A percentile compares a stretch with the other conserved stretches of the same genome.
Evolutionary conservation across 2,888 invertebrate genomes (phyloP).

Genomic region (Penaeus monodon): DNA sequence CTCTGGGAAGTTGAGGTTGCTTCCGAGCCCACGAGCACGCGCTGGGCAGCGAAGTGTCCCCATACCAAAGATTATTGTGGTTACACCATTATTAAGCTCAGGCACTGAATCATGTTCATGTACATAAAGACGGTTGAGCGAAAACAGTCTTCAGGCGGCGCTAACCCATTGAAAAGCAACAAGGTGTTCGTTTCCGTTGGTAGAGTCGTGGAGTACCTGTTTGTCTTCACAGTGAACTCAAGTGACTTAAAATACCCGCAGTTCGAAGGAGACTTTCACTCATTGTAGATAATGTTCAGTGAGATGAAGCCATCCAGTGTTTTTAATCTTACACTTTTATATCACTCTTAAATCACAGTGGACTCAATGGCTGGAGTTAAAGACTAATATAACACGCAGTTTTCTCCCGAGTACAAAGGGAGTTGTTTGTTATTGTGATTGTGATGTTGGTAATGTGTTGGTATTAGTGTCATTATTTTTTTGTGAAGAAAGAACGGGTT

Average conservation of each 20-base stretch:
- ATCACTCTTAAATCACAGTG: constrained; percentile 15
- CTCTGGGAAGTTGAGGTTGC: constrained; percentile 24
- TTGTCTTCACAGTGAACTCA: background rate
- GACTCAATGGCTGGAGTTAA: background rate
- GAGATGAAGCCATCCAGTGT: constrained; percentile 48
- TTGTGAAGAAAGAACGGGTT: constrained; percentile 28
- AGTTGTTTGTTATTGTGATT: constrained; percentile 27
- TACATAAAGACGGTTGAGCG: background rate
- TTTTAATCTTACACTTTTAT: constrained; percentile 40
- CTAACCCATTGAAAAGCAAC: too few relatives aligned
- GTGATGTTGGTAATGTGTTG: constrained; percentile 16
- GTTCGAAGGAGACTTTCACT: constrained; percentile 1
- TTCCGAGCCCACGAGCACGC: background rate
- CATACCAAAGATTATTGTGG: constrained; percentile 37
- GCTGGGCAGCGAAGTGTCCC: constrained; percentile 10
- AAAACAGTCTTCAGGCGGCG: too few relatives aligned
- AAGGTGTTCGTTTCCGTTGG: too few relatives aligned
- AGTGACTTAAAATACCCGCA: constrained; percentile 10
- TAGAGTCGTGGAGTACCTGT: too few relatives aligned
- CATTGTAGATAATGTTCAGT: constrained; percentile 42
- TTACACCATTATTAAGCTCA: constrained; percentile 23
- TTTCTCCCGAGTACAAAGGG: too few relatives aligned
- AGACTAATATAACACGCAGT: too few relatives aligned
- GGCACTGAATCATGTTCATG: constrained; percentile 20
- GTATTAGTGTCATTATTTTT: constrained; percentile 29